Evolutionary conservation across 30 jellyfish, hydroid and myxozoan species (phyloP).

Genomic region (Catostylus mosaicus): DNA sequence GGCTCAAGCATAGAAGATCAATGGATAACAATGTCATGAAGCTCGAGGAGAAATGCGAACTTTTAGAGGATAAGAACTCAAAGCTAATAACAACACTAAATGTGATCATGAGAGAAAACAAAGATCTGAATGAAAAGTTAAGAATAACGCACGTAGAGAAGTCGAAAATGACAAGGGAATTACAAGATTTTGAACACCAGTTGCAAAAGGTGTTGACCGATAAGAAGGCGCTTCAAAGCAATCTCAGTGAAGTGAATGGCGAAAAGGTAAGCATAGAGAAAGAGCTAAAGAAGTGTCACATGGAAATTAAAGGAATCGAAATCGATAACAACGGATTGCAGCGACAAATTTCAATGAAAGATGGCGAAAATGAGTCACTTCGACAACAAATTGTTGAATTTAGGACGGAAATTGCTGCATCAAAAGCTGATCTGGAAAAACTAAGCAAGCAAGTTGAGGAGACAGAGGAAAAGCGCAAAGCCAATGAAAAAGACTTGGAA

Average conservation of each 20-base stretch:
- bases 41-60: constrained; percentile 65
- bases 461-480: constrained; percentile 11
- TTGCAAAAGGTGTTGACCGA: constrained; percentile 30
- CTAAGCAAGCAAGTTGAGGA: constrained; percentile 35
- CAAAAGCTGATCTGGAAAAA: constrained; percentile 42
- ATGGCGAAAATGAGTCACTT: constrained; percentile 58
- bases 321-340: constrained; percentile 41
- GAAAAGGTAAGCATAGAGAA: constrained; percentile 28
- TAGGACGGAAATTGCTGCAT: constrained; percentile 27
- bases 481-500: neutral
- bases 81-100: constrained; percentile 65
- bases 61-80: constrained; percentile 65
- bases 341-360: constrained; percentile 49
- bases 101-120: constrained; percentile 74
- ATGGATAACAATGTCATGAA: constrained; percentile 32
- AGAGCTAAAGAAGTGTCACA: constrained; percentile 37
- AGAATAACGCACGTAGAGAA: constrained; percentile 55
- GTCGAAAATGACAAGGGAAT: constrained; percentile 32
- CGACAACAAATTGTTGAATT: constrained; percentile 49
- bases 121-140: constrained; percentile 67
- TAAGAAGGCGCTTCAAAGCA: constrained; percentile 29
- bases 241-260: constrained; percentile 18
- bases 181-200: constrained; percentile 32
- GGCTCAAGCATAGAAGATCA: constrained; percentile 38
- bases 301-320: constrained; percentile 39